A percentile compares a stretch with the other conserved stretches of the same genome.
Evolutionary conservation across 1,140 invertebrate genomes (phyloP).

Genomic region (Magallana gigas): DNA sequence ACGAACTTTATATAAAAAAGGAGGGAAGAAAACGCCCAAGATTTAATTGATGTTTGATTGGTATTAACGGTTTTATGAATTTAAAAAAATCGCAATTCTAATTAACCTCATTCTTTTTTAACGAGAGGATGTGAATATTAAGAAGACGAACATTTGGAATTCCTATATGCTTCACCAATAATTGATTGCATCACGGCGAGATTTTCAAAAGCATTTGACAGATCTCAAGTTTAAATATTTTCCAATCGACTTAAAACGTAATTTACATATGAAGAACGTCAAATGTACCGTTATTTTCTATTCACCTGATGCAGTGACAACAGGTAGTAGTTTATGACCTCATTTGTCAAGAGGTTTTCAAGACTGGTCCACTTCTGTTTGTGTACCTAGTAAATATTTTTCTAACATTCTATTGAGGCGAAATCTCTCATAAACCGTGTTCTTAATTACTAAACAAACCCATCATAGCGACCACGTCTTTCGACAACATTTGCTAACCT

Average conservation of each 20-base stretch:
- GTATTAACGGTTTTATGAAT: neutral
- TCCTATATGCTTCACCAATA: neutral
- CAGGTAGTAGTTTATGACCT: neutral
- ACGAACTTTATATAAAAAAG: too few relatives aligned
- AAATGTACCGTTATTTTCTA: neutral
- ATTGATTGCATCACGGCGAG: neutral
- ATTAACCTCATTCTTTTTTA: neutral
- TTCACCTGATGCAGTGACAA: neutral
- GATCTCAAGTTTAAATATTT: slow-evolving; percentile 11
- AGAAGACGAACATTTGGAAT: neutral
- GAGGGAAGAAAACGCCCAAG: neutral
- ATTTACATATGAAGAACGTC: too few relatives aligned
- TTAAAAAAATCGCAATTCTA: neutral
- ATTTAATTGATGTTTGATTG: neutral
- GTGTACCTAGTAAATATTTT: slow-evolving; percentile 20
- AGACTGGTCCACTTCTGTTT: neutral
- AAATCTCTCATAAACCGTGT: neutral
- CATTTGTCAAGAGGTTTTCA: neutral
- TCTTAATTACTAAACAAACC: slow-evolving; percentile 3
- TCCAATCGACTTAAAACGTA: neutral
- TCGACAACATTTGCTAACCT: neutral
- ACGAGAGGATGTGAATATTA: neutral
- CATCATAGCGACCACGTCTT: slow-evolving; percentile 5
- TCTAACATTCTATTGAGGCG: slow-evolving; percentile 2
- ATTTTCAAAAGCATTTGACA: neutral